These are phyloP conservation scores for Whitmania pigra DNA, from an alignment of 1,140 invertebrate species.

Conservation along the genomic window DNA sequence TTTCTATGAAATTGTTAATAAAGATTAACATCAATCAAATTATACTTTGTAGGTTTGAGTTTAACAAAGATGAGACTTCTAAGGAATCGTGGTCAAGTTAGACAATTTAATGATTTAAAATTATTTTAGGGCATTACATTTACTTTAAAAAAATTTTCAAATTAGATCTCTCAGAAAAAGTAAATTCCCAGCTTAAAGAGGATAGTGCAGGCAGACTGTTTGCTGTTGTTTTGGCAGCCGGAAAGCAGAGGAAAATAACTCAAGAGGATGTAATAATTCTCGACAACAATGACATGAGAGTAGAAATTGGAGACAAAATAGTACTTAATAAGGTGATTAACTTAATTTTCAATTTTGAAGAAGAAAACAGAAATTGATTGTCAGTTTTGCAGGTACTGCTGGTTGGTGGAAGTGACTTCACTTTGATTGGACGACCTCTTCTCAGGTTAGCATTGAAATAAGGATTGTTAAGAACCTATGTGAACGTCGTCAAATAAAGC, in stretches of 20 bases:
- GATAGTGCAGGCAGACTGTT: constrained; percentile 57
- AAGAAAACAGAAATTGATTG: constrained; percentile 12
- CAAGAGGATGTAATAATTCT: constrained; percentile 70
- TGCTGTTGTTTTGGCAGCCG: constrained; percentile 66
- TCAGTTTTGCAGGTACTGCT: constrained; percentile 50
- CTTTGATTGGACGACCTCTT: constrained; percentile 66
- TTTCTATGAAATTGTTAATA: no score
- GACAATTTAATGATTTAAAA: no score
- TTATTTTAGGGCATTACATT: no score
- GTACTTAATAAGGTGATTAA: constrained; percentile 64
- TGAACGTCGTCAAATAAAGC: background rate
- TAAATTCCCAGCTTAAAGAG: constrained; percentile 13
- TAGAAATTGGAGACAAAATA: constrained; percentile 65
- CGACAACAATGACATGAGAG: constrained; percentile 63
- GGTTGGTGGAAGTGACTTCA: constrained; percentile 70
- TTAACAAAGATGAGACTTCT: no score
- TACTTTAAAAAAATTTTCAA: no score
- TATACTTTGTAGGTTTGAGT: no score
- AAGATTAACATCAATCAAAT: no score
- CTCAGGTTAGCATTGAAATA: constrained; percentile 48
- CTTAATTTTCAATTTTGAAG: constrained; percentile 13
- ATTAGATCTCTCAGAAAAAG: background rate
- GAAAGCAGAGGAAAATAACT: constrained; percentile 76
- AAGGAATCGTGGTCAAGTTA: no score
- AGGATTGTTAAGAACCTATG: background rate